Percentiles rank a stretch among this genome's conserved stretches.
These are phyloP conservation scores for Gymnarchus niloticus DNA, from an alignment of 2,113 vertebrate genomes.

Conservation along the genomic window DNA sequence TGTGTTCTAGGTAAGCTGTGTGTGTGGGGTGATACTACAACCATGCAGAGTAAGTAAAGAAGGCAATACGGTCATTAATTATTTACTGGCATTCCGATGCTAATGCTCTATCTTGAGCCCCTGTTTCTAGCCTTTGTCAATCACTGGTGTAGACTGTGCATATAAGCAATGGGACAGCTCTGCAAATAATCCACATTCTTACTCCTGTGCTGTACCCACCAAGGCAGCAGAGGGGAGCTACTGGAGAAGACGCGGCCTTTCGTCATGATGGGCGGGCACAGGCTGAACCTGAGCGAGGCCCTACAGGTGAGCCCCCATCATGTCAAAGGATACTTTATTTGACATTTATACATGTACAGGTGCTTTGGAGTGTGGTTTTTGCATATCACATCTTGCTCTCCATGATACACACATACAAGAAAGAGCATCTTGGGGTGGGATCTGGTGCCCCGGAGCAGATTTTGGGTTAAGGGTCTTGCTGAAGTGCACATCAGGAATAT, in stretches of 20 bases:
- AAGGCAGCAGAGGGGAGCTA: conserved; percentile 28
- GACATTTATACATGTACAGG: too few relatives aligned
- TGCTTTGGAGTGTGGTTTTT: too few relatives aligned
- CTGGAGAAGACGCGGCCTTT: conserved; percentile 55
- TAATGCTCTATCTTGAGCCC: background rate
- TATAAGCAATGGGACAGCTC: background rate
- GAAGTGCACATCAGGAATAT: too few relatives aligned
- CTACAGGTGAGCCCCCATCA: conserved; percentile 54
- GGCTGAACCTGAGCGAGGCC: conserved; percentile 49
- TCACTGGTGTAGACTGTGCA: background rate
- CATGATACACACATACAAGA: too few relatives aligned
- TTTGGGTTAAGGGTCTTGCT: too few relatives aligned
- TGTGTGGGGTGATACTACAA: background rate
- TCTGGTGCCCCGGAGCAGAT: too few relatives aligned
- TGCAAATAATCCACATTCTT: background rate
- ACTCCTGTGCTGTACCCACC: conserved; percentile 32
- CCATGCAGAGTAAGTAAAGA: background rate
- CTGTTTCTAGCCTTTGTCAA: background rate
- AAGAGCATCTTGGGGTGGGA: too few relatives aligned
- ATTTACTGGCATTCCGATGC: background rate
- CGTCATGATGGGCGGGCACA: conserved; percentile 50
- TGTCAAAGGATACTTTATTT: too few relatives aligned
- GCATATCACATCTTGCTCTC: too few relatives aligned
- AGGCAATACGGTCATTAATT: background rate
- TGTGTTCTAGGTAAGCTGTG: background rate